Percentiles rank a stretch among this genome's conserved stretches.
Evolutionary conservation across 2,113 vertebrate genomes (phyloP).

Genomic region (Halcyon malimbica): DNA sequence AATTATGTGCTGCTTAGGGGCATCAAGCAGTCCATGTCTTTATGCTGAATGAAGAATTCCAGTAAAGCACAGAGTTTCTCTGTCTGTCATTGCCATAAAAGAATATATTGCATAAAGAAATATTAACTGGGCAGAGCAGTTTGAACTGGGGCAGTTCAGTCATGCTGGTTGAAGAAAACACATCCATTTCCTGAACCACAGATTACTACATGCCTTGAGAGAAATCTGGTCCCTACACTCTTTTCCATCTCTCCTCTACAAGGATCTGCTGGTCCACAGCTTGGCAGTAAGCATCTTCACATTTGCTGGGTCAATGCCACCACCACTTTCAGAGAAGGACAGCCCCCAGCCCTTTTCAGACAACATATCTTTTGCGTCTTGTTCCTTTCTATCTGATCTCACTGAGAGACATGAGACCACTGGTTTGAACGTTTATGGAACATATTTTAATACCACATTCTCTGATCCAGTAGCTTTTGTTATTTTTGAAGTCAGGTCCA

Average conservation of each 20-base stretch:
- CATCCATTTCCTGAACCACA: not conserved
- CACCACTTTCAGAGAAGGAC: not conserved
- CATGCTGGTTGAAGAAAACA: not conserved
- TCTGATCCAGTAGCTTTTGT: not conserved
- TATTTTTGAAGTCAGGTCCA: not conserved
- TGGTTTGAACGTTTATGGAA: not conserved
- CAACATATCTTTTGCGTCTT: not conserved
- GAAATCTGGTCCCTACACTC: not conserved
- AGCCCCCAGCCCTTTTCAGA: not conserved
- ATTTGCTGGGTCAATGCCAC: not conserved
- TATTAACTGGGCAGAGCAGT: not conserved
- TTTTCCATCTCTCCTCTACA: not conserved
- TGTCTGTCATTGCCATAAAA: not conserved
- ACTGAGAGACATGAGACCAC: not conserved
- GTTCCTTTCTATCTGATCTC: not conserved
- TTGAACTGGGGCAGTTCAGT: not conserved
- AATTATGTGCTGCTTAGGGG: not conserved
- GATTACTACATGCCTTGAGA: not conserved
- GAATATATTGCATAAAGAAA: not conserved
- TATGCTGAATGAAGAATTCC: not conserved
- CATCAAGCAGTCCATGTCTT: not conserved
- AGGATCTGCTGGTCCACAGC: not conserved
- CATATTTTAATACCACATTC: not conserved
- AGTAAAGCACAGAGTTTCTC: not conserved
- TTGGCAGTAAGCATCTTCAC: not conserved